Conservation (phyloP, 1,140 invertebrate species). For the Meloidogyne hapla region DNA sequence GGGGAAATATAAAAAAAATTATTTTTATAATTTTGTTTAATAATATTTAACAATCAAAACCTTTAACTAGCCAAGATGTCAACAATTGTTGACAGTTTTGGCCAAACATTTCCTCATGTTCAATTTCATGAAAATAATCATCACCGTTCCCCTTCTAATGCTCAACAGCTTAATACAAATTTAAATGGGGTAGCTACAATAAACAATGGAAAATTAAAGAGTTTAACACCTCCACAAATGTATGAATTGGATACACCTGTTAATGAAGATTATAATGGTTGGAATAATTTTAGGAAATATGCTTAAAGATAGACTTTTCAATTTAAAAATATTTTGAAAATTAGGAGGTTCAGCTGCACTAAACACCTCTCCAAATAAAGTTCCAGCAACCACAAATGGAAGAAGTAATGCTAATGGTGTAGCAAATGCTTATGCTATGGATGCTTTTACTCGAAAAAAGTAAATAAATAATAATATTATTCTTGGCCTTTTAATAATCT, state of each 20-base stretch:
- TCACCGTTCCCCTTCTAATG: constrained; percentile 11
- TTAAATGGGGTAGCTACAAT: neutral
- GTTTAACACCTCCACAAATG: constrained; percentile 24
- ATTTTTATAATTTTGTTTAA: too few relatives aligned
- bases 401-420: neutral
- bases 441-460: constrained; percentile 13
- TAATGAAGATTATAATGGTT: constrained; percentile 15
- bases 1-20: too few relatives aligned
- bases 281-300: too few relatives aligned
- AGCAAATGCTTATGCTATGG: neutral
- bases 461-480: neutral
- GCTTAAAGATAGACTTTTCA: too few relatives aligned
- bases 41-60: too few relatives aligned
- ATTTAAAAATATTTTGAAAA: neutral
- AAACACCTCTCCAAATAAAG: constrained; percentile 9
- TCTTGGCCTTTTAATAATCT: neutral
- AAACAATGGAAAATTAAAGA: constrained; percentile 23
- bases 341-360: neutral
- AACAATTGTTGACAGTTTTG: constrained; percentile 27
- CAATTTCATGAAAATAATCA: constrained; percentile 9
- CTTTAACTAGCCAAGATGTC: neutral
- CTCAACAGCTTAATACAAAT: neutral
- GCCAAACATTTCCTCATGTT: constrained; percentile 17
- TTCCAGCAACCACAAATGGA: neutral
- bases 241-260: constrained; percentile 17